Base-by-base conservation (phyloP, 2,797 vertebrate species). In the Epinephelus coioides region DNA sequence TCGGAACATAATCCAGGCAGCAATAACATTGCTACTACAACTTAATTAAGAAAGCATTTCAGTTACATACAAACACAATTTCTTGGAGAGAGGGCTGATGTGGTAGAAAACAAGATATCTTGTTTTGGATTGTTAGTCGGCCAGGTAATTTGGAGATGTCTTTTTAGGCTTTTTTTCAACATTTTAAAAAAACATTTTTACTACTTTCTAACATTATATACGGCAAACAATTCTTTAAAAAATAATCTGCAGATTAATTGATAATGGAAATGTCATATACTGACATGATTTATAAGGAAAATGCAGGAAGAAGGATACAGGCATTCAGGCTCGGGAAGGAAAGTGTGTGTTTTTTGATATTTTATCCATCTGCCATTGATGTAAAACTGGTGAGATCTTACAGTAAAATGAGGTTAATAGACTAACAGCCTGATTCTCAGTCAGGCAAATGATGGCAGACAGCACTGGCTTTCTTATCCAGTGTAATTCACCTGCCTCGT, bases 341-440 rank as follows among this genome's bases (percentile, higher is more conserved):
- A 43, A 27, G 43, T 34, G 56, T 63, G 19, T 66, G 6, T 81
- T 69, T 67, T 74, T 27, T 69, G 34, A 69, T 86, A 66, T 84
- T 88, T 79, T 47, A 63, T 83, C 71, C 69, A 51, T 78, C 69
- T 76, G 75, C 77, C 67, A 67, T 80, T 86, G 87, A 92, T 86
- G 81, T 86, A 79, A 88, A 90, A 89, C 81, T 61, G 61, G 65
- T 71, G 84, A 86, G 82, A 87, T 89, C 80, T 85, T 68, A 30
- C 62, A 76, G 73, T 83, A 75, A 93, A 91, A 93, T 71, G 78
- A 86, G 89, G 92, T 92, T 93, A 93, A 92, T 92, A 86, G 88
- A 91, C 88, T 86, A 91, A 91, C 84, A 92, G 90, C 76, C 84
- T 79, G 86, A 89, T 89, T 91, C 76, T 78, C 87, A 79, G 78